Evolutionary conservation across 2,888 invertebrate genomes (phyloP).

Genomic region (Acronicta alni): DNA sequence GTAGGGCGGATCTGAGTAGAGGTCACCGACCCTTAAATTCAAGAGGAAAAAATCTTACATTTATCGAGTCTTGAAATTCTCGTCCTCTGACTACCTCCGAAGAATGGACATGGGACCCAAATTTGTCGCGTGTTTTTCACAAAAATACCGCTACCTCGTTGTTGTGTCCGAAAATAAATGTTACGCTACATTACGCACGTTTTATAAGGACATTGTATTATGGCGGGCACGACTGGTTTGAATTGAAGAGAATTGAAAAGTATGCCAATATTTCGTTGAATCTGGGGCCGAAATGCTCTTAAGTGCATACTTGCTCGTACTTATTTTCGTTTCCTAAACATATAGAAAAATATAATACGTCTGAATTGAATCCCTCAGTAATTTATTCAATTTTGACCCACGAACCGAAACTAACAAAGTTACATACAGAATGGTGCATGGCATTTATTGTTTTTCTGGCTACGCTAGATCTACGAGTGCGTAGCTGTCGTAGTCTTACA

Average conservation of each 20-base stretch:
- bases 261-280: conserved; percentile 28
- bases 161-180: conserved; percentile 71
- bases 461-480: conserved; percentile 30
- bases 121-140: conserved; percentile 62
- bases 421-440: not conserved
- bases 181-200: conserved; percentile 67
- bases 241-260: conserved; percentile 18
- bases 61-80: conserved; percentile 75
- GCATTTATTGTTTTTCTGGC: conserved; percentile 2
- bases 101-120: conserved; percentile 68
- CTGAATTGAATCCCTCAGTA: no score
- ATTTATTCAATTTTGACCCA: conserved; percentile 2
- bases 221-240: conserved; percentile 20
- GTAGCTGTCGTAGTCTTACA: conserved; percentile 26
- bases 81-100: conserved; percentile 73
- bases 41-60: conserved; percentile 67
- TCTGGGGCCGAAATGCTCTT: conserved; percentile 3
- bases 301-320: not conserved
- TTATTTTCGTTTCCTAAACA: not conserved
- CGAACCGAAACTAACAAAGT: not conserved
- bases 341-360: no score
- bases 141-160: conserved; percentile 77
- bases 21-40: conserved; percentile 71
- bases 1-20: conserved; percentile 46
- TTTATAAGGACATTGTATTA: conserved; percentile 38